Evolutionary conservation across 2,888 invertebrate genomes (phyloP), one percentile per base, ranked within the genome.

Genomic region (Gastrophysa polygoni): DNA sequence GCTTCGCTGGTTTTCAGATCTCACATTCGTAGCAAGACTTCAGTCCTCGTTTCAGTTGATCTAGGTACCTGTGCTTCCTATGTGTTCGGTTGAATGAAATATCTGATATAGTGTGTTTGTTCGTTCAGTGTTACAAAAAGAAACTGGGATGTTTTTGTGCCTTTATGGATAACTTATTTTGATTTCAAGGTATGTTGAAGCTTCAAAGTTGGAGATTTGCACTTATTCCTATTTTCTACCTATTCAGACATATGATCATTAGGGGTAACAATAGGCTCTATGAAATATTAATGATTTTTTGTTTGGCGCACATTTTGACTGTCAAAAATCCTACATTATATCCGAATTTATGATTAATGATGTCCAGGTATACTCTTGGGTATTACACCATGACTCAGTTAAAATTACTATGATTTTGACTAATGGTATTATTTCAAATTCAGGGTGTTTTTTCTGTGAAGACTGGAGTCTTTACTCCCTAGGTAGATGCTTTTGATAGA

Each of bases 281-380:
- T 82, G 82, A 84, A 82, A 84, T 84, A 84, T 85, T 81, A 82
- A 81, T 81, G 80, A 81, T 81, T 80, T 78, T 72, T 79, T 79
- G 80, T 72, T 79, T 78, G 80, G 78, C 77, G 76, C 80, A 74
- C 73, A 78, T 78, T 78, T 76, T 72, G 73, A 74, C 75, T 78
- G 80, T 80, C 81, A 80, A 78, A 81, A 81, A 80, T 79, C 72
- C 76, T 75, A 77, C 76, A 79, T 81, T 81, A 79, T 81, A 75
- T 72, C 76, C 75, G 75, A 73, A 75, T 79, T 77, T 81, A 80
- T 82, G 81, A 82, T 82, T 82, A 81, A 82, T 82, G 81, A 73
- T 78, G 63, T 57, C 66, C 71, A 71, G 75, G 75, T 75, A 76
- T 77, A 74, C 81, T 77, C 78, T 68, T 69, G 80, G 78, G 81